Conservation (phyloP, 2,888 invertebrate species). For the Galerucella nymphaeae region DNA sequence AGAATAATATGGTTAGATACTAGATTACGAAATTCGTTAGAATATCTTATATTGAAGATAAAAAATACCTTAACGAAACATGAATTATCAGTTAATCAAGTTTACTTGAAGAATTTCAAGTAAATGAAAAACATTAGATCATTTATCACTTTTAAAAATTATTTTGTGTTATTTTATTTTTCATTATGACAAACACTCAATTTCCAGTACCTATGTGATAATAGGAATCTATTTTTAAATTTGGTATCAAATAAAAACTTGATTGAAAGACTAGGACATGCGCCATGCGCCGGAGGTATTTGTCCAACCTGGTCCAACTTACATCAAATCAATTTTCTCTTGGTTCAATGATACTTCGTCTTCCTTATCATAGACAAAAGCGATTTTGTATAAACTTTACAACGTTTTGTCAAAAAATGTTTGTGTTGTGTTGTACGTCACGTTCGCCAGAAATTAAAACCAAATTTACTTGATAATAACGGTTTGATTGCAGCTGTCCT, state of each 20-base stretch:
- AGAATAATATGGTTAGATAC: not conserved
- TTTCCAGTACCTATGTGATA: not conserved
- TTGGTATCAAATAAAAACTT: not conserved
- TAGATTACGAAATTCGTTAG: not conserved
- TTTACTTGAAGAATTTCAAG: not conserved
- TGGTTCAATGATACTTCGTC: no score
- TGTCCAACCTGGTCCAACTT: no score
- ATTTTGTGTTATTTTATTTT: not conserved
- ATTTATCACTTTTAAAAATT: not conserved
- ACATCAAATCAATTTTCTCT: no score
- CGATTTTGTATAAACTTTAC: no score
- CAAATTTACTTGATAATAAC: no score
- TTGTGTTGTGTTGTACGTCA: no score
- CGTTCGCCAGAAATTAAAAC: no score
- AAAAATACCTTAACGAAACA: not conserved
- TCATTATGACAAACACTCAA: not conserved
- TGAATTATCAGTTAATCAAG: not conserved
- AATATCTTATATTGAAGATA: not conserved
- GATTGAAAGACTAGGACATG: not conserved
- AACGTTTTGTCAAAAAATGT: no score
- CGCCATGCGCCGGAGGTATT: no score
- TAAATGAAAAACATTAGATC: not conserved
- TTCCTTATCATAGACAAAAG: no score
- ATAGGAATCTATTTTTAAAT: conserved; percentile 4
- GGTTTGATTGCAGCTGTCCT: no score